Base-by-base conservation (phyloP, 2,797 vertebrate species). In the Moxostoma hubbsi region DNA sequence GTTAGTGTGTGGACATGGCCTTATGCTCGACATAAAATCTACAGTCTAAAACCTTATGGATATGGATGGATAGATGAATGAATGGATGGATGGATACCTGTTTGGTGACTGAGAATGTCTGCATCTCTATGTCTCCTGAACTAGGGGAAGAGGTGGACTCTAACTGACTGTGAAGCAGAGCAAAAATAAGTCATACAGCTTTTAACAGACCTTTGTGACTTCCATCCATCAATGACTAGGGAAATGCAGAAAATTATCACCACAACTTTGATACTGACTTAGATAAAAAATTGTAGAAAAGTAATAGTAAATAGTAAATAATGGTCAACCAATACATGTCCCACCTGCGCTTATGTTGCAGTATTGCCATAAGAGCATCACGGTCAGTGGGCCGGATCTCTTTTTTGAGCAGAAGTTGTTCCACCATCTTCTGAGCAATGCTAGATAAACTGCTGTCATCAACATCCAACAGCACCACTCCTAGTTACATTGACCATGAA, bases 261-360 rank as follows among this genome's bases (percentile, higher is more conserved):
- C 36, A 36, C 36, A 36, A 36, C 36, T 36, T 36, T 36, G 36
- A 36, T 36, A 36, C 36, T 36, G 36, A 36, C 36, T 4, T 36
- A 4, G 36, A 36, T 36, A 36, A 36, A 24, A 36, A 36, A 36
- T 36, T 4, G 36, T 36, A 36, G 36, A 36, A 36, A 36, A 36
- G 4, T 5, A 36, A 36, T 36, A 36, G 36, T 36, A 36, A 18
- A 58, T 16, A 9, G 24, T 36, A 36, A 18, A 58, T 16, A 9
- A 4, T n/a, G 2, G 7, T 8, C 7, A 9, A 58, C 15, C 9
- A 5, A 15, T 36, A 46, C 46, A 15, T 57, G 50, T 43, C 4
- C 15, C 91, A 98, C 98, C 95, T 97, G 94, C 95, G 96, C 81
- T 88, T 94, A 86, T 96, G 92, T 11, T 97, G 93, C 77, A 99